phyloP scores from a whole-genome alignment of 2,888 invertebrate genomes.

The Hirtodrosophila cameraria region DNA sequence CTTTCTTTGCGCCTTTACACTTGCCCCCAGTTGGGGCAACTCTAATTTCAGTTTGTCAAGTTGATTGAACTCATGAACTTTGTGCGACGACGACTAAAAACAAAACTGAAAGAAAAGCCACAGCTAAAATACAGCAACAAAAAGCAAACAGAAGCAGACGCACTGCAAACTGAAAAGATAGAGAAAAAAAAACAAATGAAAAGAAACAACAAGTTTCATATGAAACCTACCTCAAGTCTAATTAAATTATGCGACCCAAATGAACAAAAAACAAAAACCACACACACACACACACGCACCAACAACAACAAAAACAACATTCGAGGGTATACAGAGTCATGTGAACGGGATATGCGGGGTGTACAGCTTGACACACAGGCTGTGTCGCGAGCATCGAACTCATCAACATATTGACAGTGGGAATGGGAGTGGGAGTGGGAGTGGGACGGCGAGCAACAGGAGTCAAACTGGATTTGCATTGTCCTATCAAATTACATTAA shows the following conservation, averaged over 20 bases:
- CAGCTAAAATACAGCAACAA: constrained; percentile 20
- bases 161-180: neutral
- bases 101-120: constrained; percentile 31
- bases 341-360: no score
- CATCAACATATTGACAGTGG: neutral
- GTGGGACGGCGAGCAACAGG: no score
- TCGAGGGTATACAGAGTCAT: no score
- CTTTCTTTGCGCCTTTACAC: neutral
- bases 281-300: neutral
- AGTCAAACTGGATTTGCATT: neutral
- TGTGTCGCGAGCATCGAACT: no score
- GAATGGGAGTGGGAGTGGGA: no score
- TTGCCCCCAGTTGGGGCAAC: constrained; percentile 27
- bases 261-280: constrained; percentile 20
- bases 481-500: constrained; percentile 34
- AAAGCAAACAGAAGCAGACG: constrained; percentile 5
- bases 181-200: constrained; percentile 2
- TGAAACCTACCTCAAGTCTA: constrained; percentile 60
- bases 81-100: constrained; percentile 20
- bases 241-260: constrained; percentile 55
- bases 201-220: constrained; percentile 32
- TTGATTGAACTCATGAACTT: constrained; percentile 67
- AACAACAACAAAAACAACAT: neutral
- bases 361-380: no score
- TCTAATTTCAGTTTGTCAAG: constrained; percentile 53